A percentile compares a stretch with the other conserved stretches of the same genome.
phyloP scores from a whole-genome alignment of 2,113 vertebrate species.

The Salvelinus fontinalis region DNA sequence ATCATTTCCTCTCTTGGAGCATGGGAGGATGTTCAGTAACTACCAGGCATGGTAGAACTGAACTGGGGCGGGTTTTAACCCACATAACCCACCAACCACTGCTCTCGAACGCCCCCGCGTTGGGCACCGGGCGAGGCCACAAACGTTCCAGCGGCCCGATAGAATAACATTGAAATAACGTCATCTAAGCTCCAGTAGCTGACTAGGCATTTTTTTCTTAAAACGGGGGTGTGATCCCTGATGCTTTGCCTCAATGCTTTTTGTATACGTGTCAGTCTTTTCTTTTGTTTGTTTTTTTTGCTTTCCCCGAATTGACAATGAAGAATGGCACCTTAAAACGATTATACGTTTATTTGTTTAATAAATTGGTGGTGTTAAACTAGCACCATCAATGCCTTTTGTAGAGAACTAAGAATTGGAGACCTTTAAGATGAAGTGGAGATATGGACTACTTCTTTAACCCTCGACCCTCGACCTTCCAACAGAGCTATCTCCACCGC shows the following conservation, averaged over 20 bases:
- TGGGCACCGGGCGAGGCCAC: neutral
- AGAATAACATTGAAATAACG: neutral
- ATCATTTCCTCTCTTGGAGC: neutral
- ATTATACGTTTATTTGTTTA: too few species aligned
- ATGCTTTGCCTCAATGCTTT: neutral
- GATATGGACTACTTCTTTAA: neutral
- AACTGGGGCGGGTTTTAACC: neutral
- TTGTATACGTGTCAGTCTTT: too few species aligned
- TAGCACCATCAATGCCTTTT: too few species aligned
- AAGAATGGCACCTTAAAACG: too few species aligned
- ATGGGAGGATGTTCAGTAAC: neutral
- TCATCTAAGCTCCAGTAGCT: neutral
- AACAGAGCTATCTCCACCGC: neutral
- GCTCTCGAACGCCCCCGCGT: neutral
- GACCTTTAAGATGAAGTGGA: neutral
- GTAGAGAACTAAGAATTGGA: neutral
- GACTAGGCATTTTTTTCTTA: neutral
- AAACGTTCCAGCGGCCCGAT: neutral
- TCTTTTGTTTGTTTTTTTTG: too few species aligned
- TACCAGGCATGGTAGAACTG: neutral
- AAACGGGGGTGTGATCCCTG: neutral
- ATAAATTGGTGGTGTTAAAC: too few species aligned
- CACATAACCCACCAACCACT: neutral
- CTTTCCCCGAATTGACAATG: too few species aligned
- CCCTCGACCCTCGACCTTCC: neutral